Evolutionary conservation across 1,140 invertebrate species (phyloP), one percentile per base, ranked within the genome.

Genomic region (Brevipalpus yothersi): DNA sequence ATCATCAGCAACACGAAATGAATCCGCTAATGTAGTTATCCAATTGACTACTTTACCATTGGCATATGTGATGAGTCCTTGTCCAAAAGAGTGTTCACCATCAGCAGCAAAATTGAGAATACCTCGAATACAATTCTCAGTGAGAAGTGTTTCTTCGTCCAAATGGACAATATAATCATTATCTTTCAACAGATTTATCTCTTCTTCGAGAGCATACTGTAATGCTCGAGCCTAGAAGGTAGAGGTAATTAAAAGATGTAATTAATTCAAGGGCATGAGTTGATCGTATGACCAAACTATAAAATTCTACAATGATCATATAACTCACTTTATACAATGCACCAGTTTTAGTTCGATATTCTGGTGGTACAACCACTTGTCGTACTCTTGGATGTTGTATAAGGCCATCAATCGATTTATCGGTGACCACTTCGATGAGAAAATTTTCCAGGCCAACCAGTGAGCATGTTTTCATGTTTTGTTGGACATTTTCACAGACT

Each of bases 141-240:
- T 96, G 1, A 97, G 73, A 41, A 97, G 70, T 0, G 93, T 96
- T 72, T 97, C 93, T 74, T 97, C 93, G 70, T 98, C 93, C 17
- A 97, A 74, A 75, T 97, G 93, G 2, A 97, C 89, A 66, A 98
- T 86, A 90, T 90, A 97, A 70, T 96, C 92, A 63, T 78, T 81
- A 66, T 93, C 88, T 19, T 78, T 79, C 13, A 94, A 70, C 63
- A 86, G 79, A 71, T 92, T 93, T 1, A 90, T 81, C 65, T 80
- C 80, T 66, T 86, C 84, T 74, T 96, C 92, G 13, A 96, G 74
- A 68, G 90, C 94, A 70, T 95, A 96, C 69, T 97, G 93, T 0
- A 97, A 72, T 11, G 92, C 92, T 64, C 93, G 77, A 0, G 91
- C 87, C 63, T 62, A 49, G 8, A 53, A 61, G 12, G 12, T 41